Evolutionary conservation across 2,888 invertebrate genomes (phyloP), one percentile per base, ranked within the genome.

Genomic region (Apeira syringaria): DNA sequence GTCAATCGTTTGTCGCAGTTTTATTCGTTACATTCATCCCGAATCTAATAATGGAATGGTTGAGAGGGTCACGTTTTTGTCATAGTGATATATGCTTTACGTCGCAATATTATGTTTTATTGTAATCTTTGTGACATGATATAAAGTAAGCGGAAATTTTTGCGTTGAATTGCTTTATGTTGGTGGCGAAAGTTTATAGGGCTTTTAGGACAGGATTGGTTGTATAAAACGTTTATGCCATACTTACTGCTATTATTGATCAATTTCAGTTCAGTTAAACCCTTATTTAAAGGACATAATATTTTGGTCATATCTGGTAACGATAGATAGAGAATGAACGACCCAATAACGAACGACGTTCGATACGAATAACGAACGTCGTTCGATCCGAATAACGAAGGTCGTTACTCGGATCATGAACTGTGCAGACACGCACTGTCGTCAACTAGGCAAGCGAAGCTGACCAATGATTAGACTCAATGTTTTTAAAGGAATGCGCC

Each of bases 1-100:
- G 69, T 74, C 74, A 76, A 80, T 76, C 75, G 81, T 76, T 80
- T 80, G 77, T 71, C 69, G 61, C 68, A 78, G 73, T 82, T 80
- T 39, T 80, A 78, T 78, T 68, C 69, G 74, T 74, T 63, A 74
- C 70, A 69, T 76, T 74, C 64, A 72, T 75, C 69, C 66, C 46
- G 64, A 78, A 83, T 80, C 77, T 75, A 82, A 83, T 83, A 81
- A 45, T 76, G 70, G 56, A 68, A 72, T 58, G 64, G 59, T 59
- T 56, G 67, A 69, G 72, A 73, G 70, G 74, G 73, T 74, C 71
- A 64, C 66, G 64, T 68, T 70, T 71, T 64, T 65, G 58, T 58
- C 36, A 56, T 54, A 56, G 59, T 61, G 51, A 50, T 57, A 50
- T 46, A 53, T 40, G 39, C 31, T 39, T 45, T 45, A 45, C 34